Conservation (phyloP, 2,888 invertebrate species). For the Sinodicranocentrus sp. region DNA sequence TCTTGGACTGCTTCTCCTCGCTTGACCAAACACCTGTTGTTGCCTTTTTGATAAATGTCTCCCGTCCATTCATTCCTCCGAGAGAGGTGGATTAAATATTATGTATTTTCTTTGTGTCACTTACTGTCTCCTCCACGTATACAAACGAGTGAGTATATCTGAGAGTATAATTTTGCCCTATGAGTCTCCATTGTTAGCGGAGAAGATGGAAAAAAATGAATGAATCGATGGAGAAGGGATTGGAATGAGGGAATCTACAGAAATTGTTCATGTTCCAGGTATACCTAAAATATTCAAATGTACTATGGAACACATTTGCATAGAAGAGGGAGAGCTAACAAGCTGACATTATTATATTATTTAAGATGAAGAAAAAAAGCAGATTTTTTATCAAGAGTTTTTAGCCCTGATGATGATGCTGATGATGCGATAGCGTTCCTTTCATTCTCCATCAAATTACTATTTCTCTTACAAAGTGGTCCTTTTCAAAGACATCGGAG, state of each 20-base stretch:
- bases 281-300: neutral
- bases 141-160: no score
- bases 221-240: slow-evolving; percentile 5
- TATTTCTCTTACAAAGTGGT: slow-evolving; percentile 27
- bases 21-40: slow-evolving; percentile 66
- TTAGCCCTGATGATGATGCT: slow-evolving; percentile 13
- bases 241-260: neutral
- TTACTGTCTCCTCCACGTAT: slow-evolving; percentile 11
- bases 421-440: slow-evolving; percentile 27
- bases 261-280: slow-evolving; percentile 22
- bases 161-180: no score
- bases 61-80: slow-evolving; percentile 36
- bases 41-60: slow-evolving; percentile 59
- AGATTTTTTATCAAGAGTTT: slow-evolving; percentile 20
- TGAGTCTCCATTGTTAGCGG: no score
- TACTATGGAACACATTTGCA: neutral
- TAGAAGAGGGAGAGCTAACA: slow-evolving; percentile 24
- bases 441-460: slow-evolving; percentile 29
- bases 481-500: neutral
- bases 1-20: slow-evolving; percentile 10
- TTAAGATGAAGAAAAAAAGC: neutral
- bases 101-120: slow-evolving; percentile 26
- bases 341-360: slow-evolving; percentile 29
- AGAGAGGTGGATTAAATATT: slow-evolving; percentile 19
- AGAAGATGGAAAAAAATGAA: slow-evolving; percentile 5